Evolutionary conservation across 1,140 invertebrate species (phyloP), one percentile per base, ranked within the genome.

Genomic region (Hyles vespertilio): DNA sequence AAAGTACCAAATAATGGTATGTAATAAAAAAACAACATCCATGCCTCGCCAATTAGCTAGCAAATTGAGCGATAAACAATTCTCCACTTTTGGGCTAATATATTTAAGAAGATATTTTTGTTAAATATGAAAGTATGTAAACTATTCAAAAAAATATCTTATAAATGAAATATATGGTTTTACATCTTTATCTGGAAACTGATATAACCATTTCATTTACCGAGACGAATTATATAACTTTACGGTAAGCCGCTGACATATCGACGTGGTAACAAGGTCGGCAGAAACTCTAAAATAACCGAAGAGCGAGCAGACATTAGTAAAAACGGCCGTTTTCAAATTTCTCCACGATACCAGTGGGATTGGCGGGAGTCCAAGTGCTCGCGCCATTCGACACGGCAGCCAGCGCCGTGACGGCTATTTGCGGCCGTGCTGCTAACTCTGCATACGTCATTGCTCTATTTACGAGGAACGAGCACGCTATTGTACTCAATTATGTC

Each of bases 281-380:
- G 50, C 53, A 66, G 65, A 63, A 79, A 76, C 60, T 76, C 73
- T 60, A 82, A 89, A 89, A 89, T 89, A 89, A 73, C 77, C 58
- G 56, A 69, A 70, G 72, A 73, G 67, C 76, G 70, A 84, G 82
- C 72, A 77, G 77, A 81, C 78, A 86, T 87, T 81, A 64, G 83
- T 89, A 84, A 82, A 89, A 89, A 82, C 74, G 74, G 54, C 54
- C 74, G 68, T 82, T 87, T 85, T 84, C 71, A 70, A 87, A 77
- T 79, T 81, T 79, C 71, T 67, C 67, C 65, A 69, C 71, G 67
- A 67, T 67, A 72, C 65, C 62, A 69, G 72, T 63, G 61, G 62
- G 61, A 58, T 76, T 88, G 85, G 85, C 82, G 12, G 33, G 32
- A 49, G 45, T 72, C 85, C 83, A 88, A 86, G 74, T 76, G 66